phyloP scores from a whole-genome alignment of 1,140 invertebrate genomes.

The Brachionus manjavacas region DNA sequence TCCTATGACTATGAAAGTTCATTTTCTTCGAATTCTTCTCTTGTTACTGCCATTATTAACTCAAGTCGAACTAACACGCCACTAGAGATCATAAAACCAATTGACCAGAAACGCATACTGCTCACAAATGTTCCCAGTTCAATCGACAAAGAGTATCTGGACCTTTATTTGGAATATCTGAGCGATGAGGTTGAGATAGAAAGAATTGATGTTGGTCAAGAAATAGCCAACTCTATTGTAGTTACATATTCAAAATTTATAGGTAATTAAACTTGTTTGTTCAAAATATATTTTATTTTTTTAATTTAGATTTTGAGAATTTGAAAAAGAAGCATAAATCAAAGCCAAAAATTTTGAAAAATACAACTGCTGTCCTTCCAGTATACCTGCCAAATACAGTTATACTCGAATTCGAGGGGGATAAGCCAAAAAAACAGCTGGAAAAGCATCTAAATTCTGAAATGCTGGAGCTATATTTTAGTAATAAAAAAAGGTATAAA shows the following conservation, averaged over 20 bases:
- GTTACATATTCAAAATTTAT: conserved; percentile 33
- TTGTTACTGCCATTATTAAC: neutral
- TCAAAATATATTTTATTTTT: neutral
- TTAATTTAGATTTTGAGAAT: conserved; percentile 20
- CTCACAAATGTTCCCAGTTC: neutral
- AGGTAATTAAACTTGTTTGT: neutral
- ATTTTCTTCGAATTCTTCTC: neutral
- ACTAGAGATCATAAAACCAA: neutral
- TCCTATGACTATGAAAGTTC: neutral
- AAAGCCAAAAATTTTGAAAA: neutral
- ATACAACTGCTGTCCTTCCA: neutral
- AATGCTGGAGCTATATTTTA: conserved; percentile 25
- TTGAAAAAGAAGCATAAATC: conserved; percentile 20
- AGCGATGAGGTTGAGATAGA: conserved; percentile 24
- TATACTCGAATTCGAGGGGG: conserved; percentile 6
- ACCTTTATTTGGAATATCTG: conserved; percentile 37
- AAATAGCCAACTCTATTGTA: neutral
- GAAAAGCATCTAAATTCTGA: neutral
- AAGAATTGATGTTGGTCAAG: conserved; percentile 10
- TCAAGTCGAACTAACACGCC: neutral
- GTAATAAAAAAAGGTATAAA: conserved; percentile 27
- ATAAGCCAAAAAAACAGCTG: neutral
- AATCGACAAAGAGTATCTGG: conserved; percentile 12
- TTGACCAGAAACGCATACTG: neutral
- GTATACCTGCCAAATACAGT: conserved; percentile 18